phyloP scores from a whole-genome alignment of 2,113 vertebrate genomes.

The Passer domesticus region DNA sequence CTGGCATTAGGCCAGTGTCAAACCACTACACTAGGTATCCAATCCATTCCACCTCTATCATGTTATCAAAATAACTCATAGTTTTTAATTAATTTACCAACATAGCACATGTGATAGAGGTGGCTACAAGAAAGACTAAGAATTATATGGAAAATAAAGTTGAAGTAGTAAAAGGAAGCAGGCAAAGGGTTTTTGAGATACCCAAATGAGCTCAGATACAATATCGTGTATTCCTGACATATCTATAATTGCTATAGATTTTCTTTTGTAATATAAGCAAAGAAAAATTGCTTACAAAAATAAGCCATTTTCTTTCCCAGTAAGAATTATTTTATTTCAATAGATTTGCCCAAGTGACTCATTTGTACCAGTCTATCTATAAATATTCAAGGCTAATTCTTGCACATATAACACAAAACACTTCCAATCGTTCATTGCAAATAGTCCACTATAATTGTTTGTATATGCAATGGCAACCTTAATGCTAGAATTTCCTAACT shows the following conservation, averaged over 20 bases:
- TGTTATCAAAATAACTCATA: neutral
- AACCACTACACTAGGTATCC: fast-evolving
- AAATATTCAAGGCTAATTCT: neutral
- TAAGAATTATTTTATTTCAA: neutral
- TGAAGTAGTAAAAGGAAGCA: neutral
- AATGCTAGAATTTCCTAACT: neutral
- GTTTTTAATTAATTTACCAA: neutral
- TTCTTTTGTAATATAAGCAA: neutral
- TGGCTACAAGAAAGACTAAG: neutral
- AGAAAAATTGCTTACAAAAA: neutral
- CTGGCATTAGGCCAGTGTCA: neutral
- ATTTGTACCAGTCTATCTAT: neutral
- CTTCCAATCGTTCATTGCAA: neutral
- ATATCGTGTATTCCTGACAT: neutral
- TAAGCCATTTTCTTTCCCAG: neutral
- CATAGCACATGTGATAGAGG: neutral
- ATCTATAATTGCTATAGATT: neutral
- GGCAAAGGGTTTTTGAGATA: neutral
- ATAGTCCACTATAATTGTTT: neutral
- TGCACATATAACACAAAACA: neutral
- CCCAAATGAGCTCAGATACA: neutral
- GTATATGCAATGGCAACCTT: neutral
- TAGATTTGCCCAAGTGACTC: neutral
- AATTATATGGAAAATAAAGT: neutral
- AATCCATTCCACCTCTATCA: neutral